These are phyloP conservation scores for Panthera leo DNA, from an alignment of 2,113 vertebrate genomes.

Conservation along the genomic window DNA sequence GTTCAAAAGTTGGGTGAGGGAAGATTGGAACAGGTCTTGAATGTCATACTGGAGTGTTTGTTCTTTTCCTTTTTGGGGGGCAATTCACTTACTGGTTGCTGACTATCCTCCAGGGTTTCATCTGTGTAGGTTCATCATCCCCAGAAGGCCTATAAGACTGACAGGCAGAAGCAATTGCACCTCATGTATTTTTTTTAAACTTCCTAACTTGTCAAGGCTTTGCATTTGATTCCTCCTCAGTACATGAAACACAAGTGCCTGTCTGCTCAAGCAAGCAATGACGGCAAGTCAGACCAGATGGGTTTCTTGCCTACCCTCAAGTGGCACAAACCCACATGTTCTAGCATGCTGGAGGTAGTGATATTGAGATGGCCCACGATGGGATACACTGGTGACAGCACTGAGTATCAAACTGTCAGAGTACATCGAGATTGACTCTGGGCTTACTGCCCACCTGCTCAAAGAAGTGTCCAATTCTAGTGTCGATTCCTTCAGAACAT, in stretches of 20 bases:
- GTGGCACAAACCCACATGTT: background rate
- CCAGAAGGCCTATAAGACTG: background rate
- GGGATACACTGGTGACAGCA: background rate
- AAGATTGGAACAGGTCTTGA: background rate
- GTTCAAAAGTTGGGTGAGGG: background rate
- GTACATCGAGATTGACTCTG: background rate
- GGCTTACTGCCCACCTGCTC: background rate
- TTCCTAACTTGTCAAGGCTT: background rate
- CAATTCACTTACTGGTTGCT: background rate
- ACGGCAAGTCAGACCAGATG: background rate
- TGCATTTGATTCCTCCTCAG: background rate
- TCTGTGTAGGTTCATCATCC: background rate
- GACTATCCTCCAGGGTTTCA: background rate
- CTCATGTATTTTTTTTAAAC: background rate
- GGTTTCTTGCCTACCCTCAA: background rate
- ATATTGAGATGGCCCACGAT: background rate
- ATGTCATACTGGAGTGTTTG: background rate
- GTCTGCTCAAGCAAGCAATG: background rate
- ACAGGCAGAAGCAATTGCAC: background rate
- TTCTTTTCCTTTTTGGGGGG: background rate
- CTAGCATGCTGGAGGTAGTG: background rate
- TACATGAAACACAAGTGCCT: background rate
- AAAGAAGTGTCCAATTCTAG: constrained; percentile 25
- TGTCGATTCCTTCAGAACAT: background rate
- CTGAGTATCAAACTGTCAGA: background rate